phyloP scores from a whole-genome alignment of 2,888 invertebrate species.

The Torymus texanus region DNA sequence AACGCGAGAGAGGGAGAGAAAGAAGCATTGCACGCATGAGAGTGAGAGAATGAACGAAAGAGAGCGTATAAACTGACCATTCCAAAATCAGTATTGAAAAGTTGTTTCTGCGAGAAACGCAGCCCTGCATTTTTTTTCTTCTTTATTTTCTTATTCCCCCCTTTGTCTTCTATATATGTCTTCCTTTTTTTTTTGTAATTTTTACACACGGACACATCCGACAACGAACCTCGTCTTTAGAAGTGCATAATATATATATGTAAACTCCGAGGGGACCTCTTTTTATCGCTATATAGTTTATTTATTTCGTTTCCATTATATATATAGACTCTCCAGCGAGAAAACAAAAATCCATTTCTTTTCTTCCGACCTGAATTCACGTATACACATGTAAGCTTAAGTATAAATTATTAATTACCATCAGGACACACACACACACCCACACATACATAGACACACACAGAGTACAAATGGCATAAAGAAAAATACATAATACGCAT shows the following conservation, averaged over 20 bases:
- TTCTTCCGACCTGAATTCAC: neutral
- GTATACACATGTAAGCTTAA: no score
- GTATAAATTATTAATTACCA: no score
- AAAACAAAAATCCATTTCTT: slow-evolving; percentile 24
- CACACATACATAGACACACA: no score
- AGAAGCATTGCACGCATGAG: neutral
- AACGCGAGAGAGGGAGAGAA: slow-evolving; percentile 11
- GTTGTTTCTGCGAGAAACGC: slow-evolving; percentile 53
- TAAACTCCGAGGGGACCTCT: slow-evolving; percentile 27
- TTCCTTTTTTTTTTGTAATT: neutral
- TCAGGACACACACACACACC: no score
- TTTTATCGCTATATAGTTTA: slow-evolving; percentile 35
- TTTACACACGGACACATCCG: slow-evolving; percentile 23
- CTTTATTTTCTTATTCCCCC: neutral
- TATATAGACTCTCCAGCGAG: slow-evolving; percentile 14
- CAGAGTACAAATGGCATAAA: no score
- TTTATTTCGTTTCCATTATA: slow-evolving; percentile 33
- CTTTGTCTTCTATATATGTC: neutral
- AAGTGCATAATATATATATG: neutral
- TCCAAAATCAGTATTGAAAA: slow-evolving; percentile 74
- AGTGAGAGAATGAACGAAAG: slow-evolving; percentile 26
- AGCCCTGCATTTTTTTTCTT: slow-evolving; percentile 60
- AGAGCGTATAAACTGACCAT: slow-evolving; percentile 65
- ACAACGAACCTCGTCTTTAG: slow-evolving; percentile 26
- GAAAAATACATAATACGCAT: no score